Evolutionary conservation across 2,888 invertebrate genomes (phyloP), one percentile per base, ranked within the genome.

Genomic region (Andrena haemorrhoa): DNA sequence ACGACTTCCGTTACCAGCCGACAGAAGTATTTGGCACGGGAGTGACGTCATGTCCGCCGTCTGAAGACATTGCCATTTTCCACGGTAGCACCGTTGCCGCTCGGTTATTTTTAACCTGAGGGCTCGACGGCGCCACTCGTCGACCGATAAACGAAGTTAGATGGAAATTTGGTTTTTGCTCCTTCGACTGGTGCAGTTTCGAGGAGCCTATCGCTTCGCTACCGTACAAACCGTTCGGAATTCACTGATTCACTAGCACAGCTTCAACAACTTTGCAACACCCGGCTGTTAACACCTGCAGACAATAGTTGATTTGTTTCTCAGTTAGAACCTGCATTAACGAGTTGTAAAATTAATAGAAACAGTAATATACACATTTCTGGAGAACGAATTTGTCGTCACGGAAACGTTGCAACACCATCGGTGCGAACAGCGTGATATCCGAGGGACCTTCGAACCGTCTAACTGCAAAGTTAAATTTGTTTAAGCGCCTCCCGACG

Each of bases 11-110:
- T 88, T 86, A 75, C 65, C 65, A 74, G 79, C 20, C 49, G 51
- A 60, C 53, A 61, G 78, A 83, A 87, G 82, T 88, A 88, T 88
- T 88, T 87, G 88, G 88, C 85, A 86, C 81, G 75, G 60, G 63
- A 51, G 60, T 83, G 88, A 88, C 87, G 85, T 88, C 88, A 88
- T 76, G 83, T 88, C 88, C 88, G 87, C 72, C 72, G 77, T 86
- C 85, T 81, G 81, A 81, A 87, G 79, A 56, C 75, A 61, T 33
- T 63, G 78, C 20, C 56, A 31, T 78, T 76, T 63, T 76, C 71
- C 74, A 47, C 64, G 63, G 29, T 2, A 12, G 2, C 33, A 65
- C 5, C 49, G 68, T 23, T 65, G 49, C 56, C 56, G 56, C 51
- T 64, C 33, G 58, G 83, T 75, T 88, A 86, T 88, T 84, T 81